A percentile compares a stretch with the other conserved stretches of the same genome.
Conservation (phyloP, 2,888 invertebrate species). For the Protophormia terraenovae region DNA sequence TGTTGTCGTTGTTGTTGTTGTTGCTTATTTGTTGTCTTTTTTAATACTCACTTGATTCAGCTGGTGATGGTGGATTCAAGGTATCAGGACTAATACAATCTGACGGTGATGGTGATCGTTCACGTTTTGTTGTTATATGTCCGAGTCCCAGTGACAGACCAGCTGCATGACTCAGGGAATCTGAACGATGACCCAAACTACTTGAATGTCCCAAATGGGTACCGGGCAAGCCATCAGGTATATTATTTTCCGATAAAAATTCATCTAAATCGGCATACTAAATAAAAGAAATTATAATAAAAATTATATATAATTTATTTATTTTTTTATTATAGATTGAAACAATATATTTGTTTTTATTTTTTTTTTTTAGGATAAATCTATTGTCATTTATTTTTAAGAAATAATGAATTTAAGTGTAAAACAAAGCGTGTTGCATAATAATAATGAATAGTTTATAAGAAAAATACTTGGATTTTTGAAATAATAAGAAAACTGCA, state of each 20-base stretch:
- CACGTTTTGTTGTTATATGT: slow-evolving; percentile 90
- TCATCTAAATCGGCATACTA: slow-evolving; percentile 98
- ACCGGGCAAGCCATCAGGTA: slow-evolving; percentile 89
- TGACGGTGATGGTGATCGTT: slow-evolving; percentile 92
- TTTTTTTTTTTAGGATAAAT: no score
- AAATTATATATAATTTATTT: no score
- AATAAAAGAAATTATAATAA: slow-evolving; percentile 44
- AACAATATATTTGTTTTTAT: no score
- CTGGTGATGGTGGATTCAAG: slow-evolving; percentile 93
- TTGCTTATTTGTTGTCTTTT: background rate
- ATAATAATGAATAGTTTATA: no score
- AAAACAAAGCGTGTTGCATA: background rate
- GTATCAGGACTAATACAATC: slow-evolving; percentile 95
- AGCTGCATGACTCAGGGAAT: slow-evolving; percentile 82
- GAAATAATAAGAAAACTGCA: no score
- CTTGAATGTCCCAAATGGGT: slow-evolving; percentile 82
- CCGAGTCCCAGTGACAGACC: slow-evolving; percentile 84
- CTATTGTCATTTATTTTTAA: background rate
- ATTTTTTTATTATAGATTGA: no score
- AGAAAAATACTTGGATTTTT: slow-evolving; percentile 26
- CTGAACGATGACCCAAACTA: slow-evolving; percentile 81
- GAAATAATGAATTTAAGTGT: no score
- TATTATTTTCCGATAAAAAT: slow-evolving; percentile 97
- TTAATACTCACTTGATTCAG: slow-evolving; percentile 91
- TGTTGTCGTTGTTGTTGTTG: background rate